Conservation (phyloP, 2,797 vertebrate species). For the Takifugu rubripes region DNA sequence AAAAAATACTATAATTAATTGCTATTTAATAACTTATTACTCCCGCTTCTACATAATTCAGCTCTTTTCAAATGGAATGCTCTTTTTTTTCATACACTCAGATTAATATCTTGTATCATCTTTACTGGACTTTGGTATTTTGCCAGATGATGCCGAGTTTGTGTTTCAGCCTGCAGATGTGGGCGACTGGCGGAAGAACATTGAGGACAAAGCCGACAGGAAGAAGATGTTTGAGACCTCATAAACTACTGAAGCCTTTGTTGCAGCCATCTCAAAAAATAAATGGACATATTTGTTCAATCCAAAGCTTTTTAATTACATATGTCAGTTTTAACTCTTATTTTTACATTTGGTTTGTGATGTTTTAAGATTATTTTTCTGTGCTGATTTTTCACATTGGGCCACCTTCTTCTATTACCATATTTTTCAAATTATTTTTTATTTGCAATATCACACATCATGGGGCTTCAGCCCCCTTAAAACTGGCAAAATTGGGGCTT, state of each 20-base stretch:
- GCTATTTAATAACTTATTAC: no score
- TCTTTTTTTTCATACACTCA: no score
- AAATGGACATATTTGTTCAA: background rate
- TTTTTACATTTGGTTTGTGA: background rate
- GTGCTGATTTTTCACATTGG: slow-evolving; percentile 29
- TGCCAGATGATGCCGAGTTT: slow-evolving; percentile 2
- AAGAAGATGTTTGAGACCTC: slow-evolving; percentile 97
- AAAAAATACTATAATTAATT: no score
- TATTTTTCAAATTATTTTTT: no score
- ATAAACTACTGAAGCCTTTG: slow-evolving; percentile 48
- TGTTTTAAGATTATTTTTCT: background rate
- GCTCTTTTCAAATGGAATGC: no score
- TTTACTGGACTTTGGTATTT: background rate
- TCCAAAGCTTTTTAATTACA: slow-evolving; percentile 56
- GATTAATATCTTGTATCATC: background rate
- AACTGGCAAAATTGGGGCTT: no score
- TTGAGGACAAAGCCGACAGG: slow-evolving; percentile 93
- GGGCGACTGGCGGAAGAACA: slow-evolving; percentile 97
- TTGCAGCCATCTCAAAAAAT: background rate
- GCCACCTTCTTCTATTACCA: slow-evolving; percentile 29
- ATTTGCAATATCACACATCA: no score
- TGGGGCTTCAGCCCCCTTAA: no score
- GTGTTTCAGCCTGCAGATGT: slow-evolving; percentile 65
- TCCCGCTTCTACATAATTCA: no score
- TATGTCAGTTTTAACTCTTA: slow-evolving; percentile 33